Evolutionary conservation across 2,797 vertebrate genomes (phyloP).

Genomic region (Agapornis canus): DNA sequence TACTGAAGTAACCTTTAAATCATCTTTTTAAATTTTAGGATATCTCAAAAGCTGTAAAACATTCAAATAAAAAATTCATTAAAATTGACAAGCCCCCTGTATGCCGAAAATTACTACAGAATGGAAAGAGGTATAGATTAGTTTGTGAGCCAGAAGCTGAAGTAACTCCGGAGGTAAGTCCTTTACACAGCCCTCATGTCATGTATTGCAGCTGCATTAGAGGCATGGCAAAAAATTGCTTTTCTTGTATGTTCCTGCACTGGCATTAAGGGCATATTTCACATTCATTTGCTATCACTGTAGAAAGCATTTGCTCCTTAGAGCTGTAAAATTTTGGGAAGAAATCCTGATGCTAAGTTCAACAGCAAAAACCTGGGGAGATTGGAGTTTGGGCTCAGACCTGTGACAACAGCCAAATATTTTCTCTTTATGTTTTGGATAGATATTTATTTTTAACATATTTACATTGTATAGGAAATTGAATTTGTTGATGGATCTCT

Average conservation of each 20-base stretch:
- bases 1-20: background rate
- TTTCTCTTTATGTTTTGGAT: background rate
- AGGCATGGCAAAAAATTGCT: background rate
- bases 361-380: background rate
- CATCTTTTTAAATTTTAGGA: conserved; percentile 75
- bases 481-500: conserved; percentile 81
- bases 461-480: conserved; percentile 76
- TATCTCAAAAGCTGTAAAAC: conserved; percentile 75
- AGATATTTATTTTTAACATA: background rate
- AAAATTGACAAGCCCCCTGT: conserved; percentile 85
- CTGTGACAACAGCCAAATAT: background rate
- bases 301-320: background rate
- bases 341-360: background rate
- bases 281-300: background rate
- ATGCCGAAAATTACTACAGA: conserved; percentile 80
- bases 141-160: conserved; percentile 85
- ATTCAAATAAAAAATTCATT: conserved; percentile 81
- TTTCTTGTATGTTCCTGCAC: background rate
- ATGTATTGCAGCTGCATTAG: background rate
- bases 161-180: conserved; percentile 82
- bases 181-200: background rate
- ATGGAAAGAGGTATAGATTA: conserved; percentile 82
- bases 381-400: background rate
- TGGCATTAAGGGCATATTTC: background rate
- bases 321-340: background rate